Percentiles rank a stretch among this genome's conserved stretches.
Evolutionary conservation across 2,797 vertebrate species (phyloP).

Genomic region (Melanogrammus aeglefinus): DNA sequence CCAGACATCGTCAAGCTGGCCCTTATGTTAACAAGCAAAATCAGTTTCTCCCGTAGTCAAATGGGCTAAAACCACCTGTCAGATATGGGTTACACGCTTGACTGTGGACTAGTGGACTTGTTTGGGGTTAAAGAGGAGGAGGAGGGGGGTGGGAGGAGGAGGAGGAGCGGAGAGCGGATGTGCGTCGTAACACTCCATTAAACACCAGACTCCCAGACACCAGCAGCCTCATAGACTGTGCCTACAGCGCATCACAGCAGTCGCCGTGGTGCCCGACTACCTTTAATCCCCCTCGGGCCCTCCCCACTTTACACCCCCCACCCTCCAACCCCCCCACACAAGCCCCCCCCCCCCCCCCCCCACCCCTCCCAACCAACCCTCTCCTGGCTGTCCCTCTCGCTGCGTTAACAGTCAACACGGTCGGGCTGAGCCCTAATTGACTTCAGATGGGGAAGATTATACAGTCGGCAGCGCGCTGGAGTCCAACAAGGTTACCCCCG

Average conservation of each 20-base stretch:
- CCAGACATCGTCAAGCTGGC: constrained; percentile 47
- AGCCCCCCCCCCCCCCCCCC: too few species aligned
- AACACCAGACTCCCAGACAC: constrained; percentile 57
- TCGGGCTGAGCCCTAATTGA: constrained; percentile 75
- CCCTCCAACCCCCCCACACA: too few species aligned
- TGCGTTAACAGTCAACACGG: constrained; percentile 59
- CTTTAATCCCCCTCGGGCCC: constrained; percentile 63
- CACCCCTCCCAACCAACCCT: not conserved
- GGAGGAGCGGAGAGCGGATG: not conserved
- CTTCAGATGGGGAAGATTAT: constrained; percentile 59
- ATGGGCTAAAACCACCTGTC: constrained; percentile 71
- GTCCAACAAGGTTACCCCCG: not conserved
- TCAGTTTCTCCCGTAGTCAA: constrained; percentile 75
- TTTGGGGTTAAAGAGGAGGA: constrained; percentile 50
- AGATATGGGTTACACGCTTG: constrained; percentile 77
- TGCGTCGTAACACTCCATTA: constrained; percentile 66
- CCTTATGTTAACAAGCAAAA: constrained; percentile 72
- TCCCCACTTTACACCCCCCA: constrained; percentile 34
- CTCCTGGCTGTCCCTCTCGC: not conserved
- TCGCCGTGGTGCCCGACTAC: constrained; percentile 55
- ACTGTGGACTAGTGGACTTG: constrained; percentile 79
- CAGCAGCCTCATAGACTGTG: constrained; percentile 47
- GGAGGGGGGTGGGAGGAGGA: constrained; percentile 31
- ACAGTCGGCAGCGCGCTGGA: not conserved
- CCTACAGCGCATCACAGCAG: constrained; percentile 65